Conservation (phyloP, 2,888 invertebrate genomes). For the Coleophora flavipennella region DNA sequence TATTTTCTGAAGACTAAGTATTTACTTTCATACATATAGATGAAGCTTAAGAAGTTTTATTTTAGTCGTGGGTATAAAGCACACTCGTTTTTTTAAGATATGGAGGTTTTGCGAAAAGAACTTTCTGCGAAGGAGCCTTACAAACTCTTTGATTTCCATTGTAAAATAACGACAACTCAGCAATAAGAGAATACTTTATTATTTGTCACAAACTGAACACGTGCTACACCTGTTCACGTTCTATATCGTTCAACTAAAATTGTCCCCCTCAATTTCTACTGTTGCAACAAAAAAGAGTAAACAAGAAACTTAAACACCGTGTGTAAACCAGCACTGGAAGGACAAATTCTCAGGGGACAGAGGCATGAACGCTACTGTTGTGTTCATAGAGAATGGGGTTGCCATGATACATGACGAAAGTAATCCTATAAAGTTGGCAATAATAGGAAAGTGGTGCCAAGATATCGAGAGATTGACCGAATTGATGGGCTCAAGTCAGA, state of each 20-base stretch:
- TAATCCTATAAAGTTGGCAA: background rate
- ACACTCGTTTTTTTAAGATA: too few species aligned
- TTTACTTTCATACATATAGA: too few species aligned
- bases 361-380: slow-evolving; percentile 26
- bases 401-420: slow-evolving; percentile 10
- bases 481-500: too few species aligned
- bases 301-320: slow-evolving; percentile 22
- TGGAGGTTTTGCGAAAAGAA: too few species aligned
- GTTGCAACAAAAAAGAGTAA: slow-evolving; percentile 15
- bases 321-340: slow-evolving; percentile 21
- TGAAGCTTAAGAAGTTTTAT: too few species aligned
- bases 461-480: background rate
- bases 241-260: background rate
- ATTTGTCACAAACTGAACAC: too few species aligned
- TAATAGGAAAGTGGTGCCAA: background rate
- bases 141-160: too few species aligned
- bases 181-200: too few species aligned
- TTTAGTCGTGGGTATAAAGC: too few species aligned
- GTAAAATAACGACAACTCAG: too few species aligned
- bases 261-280: slow-evolving; percentile 8
- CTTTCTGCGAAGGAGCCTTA: too few species aligned
- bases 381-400: background rate
- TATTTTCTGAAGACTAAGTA: too few species aligned
- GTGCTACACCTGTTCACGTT: background rate
- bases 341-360: slow-evolving; percentile 20